A percentile compares a stretch with the other conserved stretches of the same genome.
phyloP scores from a whole-genome alignment of 2,113 vertebrate species.

The Caracal caracal region DNA sequence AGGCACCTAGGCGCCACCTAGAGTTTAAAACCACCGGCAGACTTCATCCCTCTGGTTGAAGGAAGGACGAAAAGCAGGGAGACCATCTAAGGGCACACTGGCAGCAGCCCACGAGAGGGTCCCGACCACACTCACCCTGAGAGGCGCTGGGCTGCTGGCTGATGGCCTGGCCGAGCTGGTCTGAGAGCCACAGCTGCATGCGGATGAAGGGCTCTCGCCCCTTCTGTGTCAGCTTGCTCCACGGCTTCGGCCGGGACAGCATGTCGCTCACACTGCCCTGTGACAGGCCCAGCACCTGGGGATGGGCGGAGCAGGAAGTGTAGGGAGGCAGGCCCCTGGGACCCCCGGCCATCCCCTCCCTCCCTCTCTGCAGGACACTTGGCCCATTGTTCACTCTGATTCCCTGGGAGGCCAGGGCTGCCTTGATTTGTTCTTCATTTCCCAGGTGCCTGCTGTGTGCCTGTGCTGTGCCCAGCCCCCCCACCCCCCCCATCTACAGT shows the following conservation, averaged over 20 bases:
- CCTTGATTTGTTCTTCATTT: not conserved
- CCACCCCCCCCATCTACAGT: too few relatives aligned
- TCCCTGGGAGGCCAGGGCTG: not conserved
- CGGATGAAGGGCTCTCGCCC: conserved; percentile 98
- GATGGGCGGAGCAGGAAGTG: rapidly evolving
- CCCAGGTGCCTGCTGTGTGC: not conserved
- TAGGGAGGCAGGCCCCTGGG: not conserved
- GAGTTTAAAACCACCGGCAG: not conserved
- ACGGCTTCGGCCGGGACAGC: conserved; percentile 97
- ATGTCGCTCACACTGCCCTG: conserved; percentile 99
- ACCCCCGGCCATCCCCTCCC: not conserved
- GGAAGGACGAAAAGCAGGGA: not conserved
- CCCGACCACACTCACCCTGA: conserved; percentile 87
- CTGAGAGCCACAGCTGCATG: conserved; percentile 98
- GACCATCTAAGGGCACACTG: not conserved
- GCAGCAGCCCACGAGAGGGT: not conserved
- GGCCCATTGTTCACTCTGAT: not conserved
- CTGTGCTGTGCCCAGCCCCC: not conserved
- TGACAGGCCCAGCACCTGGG: conserved; percentile 95
- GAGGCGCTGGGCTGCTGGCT: conserved; percentile 87
- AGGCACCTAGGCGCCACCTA: not conserved
- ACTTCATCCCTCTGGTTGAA: not conserved
- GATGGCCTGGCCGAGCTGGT: conserved; percentile 94
- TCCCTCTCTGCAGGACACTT: too few relatives aligned
- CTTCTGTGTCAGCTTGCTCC: conserved; percentile 99